phyloP scores from a whole-genome alignment of 2,888 invertebrate species.

The Unio pictorum region DNA sequence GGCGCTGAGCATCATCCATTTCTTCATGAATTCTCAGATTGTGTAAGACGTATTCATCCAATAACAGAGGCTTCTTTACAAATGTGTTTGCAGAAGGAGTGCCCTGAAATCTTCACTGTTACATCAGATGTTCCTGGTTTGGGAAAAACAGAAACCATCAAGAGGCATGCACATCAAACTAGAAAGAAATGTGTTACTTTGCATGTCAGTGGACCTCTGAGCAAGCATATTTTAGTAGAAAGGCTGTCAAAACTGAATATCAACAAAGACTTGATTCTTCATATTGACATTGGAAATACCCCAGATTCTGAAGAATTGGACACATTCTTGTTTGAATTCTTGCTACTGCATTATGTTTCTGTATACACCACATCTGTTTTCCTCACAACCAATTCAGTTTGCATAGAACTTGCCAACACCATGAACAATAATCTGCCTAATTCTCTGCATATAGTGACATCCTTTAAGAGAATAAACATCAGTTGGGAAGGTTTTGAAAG shows the following conservation, averaged over 20 bases:
- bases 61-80: no score
- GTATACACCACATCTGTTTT: slow-evolving; percentile 10
- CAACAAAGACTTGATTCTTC: slow-evolving; percentile 14
- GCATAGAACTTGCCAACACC: slow-evolving; percentile 31
- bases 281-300: slow-evolving; percentile 29
- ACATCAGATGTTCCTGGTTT: slow-evolving; percentile 32
- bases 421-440: slow-evolving; percentile 21
- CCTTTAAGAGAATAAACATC: slow-evolving; percentile 17
- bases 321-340: slow-evolving; percentile 32
- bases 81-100: neutral
- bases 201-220: slow-evolving; percentile 34
- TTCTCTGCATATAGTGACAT: slow-evolving; percentile 20
- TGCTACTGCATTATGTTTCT: slow-evolving; percentile 16
- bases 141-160: slow-evolving; percentile 28
- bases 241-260: slow-evolving; percentile 13
- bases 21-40: slow-evolving; percentile 19
- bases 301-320: slow-evolving; percentile 23
- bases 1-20: slow-evolving; percentile 42
- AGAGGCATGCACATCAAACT: slow-evolving; percentile 8
- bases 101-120: slow-evolving; percentile 16
- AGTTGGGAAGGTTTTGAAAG: slow-evolving; percentile 22
- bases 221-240: slow-evolving; percentile 11
- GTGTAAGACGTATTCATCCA: neutral
- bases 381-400: slow-evolving; percentile 17
- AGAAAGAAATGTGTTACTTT: slow-evolving; percentile 10